phyloP scores from a whole-genome alignment of 2,797 vertebrate genomes.

The Aldrovandia affinis region DNA sequence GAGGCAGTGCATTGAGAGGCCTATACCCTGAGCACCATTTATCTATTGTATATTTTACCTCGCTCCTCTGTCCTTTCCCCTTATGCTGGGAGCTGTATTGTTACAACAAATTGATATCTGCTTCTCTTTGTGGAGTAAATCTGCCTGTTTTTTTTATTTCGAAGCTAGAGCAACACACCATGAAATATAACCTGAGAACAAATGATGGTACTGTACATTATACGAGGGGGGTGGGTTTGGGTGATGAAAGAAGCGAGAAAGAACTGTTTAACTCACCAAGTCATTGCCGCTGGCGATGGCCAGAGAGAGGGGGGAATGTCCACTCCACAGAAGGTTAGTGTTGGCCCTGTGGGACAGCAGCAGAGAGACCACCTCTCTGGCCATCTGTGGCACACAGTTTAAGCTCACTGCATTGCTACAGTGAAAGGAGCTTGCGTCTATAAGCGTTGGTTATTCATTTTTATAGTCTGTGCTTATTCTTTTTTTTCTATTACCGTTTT shows the following conservation, averaged over 20 bases:
- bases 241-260: background rate
- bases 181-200: slow-evolving; percentile 3
- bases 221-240: background rate
- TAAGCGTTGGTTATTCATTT: background rate
- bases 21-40: background rate
- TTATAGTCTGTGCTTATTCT: background rate
- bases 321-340: slow-evolving; percentile 80
- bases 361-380: slow-evolving; percentile 72
- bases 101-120: background rate
- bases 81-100: background rate
- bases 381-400: slow-evolving; percentile 62
- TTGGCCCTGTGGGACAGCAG: slow-evolving; percentile 78
- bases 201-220: background rate
- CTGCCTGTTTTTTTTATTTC: background rate
- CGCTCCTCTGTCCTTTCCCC: background rate
- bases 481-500: background rate
- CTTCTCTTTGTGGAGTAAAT: background rate
- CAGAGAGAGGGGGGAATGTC: slow-evolving; percentile 87
- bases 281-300: slow-evolving; percentile 85
- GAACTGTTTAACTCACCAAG: slow-evolving; percentile 66
- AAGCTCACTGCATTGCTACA: background rate
- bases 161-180: background rate
- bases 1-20: background rate
- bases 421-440: too few species aligned
- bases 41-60: background rate